phyloP scores from a whole-genome alignment of 1,140 invertebrate genomes.

The Ganaspis sp. region DNA sequence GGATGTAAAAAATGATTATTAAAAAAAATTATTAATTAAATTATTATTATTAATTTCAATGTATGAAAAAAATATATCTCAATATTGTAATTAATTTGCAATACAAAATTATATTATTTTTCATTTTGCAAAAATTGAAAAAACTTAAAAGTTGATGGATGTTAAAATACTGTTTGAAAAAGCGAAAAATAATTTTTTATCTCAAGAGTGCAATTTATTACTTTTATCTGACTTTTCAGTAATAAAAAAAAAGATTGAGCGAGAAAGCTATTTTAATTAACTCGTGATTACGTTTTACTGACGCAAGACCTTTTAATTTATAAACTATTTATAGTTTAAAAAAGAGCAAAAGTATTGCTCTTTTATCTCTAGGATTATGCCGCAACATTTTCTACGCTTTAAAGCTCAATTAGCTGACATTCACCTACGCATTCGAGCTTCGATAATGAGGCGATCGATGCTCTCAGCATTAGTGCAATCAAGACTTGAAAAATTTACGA shows the following conservation, averaged over 20 bases:
- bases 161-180: too few species aligned
- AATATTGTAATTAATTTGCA: too few species aligned
- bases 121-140: too few species aligned
- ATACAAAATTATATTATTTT: too few species aligned
- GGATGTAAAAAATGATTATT: too few species aligned
- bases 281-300: background rate
- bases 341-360: background rate
- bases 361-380: background rate
- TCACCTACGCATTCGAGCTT: constrained; percentile 46
- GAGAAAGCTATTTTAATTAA: background rate
- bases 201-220: background rate
- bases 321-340: constrained; percentile 9
- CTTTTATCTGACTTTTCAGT: too few species aligned
- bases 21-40: too few species aligned
- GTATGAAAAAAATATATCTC: too few species aligned
- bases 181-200: too few species aligned
- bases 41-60: too few species aligned
- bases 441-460: constrained; percentile 31
- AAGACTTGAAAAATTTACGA: background rate
- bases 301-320: background rate
- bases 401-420: constrained; percentile 32
- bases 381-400: background rate
- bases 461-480: background rate
- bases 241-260: background rate
- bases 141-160: too few species aligned